phyloP scores from a whole-genome alignment of 1,140 invertebrate species.

The Drosophila virilis region DNA sequence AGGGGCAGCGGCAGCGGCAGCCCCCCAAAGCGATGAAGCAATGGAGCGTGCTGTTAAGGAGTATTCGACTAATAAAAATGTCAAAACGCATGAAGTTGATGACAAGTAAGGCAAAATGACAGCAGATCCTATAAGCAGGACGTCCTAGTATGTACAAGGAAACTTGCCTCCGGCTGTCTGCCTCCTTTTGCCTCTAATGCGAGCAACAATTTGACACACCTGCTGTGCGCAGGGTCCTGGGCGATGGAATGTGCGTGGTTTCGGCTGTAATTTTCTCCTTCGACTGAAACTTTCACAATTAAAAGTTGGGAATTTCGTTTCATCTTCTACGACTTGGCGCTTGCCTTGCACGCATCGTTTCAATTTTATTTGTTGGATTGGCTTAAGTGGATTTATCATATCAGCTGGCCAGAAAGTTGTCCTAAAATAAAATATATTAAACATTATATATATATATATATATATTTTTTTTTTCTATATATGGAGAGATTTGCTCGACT shows the following conservation, averaged over 20 bases:
- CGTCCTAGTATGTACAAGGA: neutral
- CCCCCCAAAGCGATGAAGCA: constrained; percentile 38
- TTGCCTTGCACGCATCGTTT: constrained; percentile 65
- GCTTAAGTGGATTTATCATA: constrained; percentile 82
- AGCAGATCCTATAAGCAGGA: constrained; percentile 54
- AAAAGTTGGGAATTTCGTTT: constrained; percentile 72
- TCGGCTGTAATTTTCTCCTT: constrained; percentile 1
- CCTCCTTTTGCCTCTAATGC: constrained; percentile 38
- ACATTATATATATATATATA: constrained; percentile 37
- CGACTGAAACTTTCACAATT: constrained; percentile 76
- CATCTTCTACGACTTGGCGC: constrained; percentile 10
- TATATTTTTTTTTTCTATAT: constrained; percentile 48
- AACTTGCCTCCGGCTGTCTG: neutral
- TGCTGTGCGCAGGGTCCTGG: constrained; percentile 45
- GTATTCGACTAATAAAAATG: constrained; percentile 82
- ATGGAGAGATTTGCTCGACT: constrained; percentile 43
- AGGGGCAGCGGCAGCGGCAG: neutral
- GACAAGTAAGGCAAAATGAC: constrained; percentile 77
- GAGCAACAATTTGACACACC: constrained; percentile 73
- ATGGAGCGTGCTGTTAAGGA: constrained; percentile 79
- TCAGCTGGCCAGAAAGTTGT: constrained; percentile 57
- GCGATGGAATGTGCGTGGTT: constrained; percentile 17
- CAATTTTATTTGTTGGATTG: constrained; percentile 73
- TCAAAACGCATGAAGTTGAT: constrained; percentile 82
- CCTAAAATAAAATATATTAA: constrained; percentile 58